Evolutionary conservation across 2,113 vertebrate genomes (phyloP).

Genomic region (Gavialis gangeticus): DNA sequence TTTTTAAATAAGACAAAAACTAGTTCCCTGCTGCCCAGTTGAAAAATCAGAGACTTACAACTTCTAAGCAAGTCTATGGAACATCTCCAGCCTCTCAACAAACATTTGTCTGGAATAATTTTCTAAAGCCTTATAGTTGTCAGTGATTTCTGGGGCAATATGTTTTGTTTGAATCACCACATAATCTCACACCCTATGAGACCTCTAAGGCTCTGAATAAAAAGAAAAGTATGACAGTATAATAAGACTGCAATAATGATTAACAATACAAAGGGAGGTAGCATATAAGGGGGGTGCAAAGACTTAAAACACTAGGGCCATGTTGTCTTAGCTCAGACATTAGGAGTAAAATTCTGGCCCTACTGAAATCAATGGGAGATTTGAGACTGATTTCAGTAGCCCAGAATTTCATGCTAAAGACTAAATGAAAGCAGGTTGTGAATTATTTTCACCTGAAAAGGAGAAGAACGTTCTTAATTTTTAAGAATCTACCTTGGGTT

Average conservation of each 20-base stretch:
- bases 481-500: not conserved
- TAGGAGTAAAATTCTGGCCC: not conserved
- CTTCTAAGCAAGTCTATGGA: not conserved
- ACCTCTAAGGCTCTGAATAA: not conserved
- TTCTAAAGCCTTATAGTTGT: not conserved
- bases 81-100: not conserved
- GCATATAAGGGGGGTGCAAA: constrained; percentile 54
- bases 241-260: not conserved
- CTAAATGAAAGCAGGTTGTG: not conserved
- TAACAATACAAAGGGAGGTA: not conserved
- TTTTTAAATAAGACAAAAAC: not conserved
- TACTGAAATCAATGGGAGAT: not conserved
- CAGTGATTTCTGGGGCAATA: not conserved
- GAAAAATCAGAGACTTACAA: not conserved
- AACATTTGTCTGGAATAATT: not conserved
- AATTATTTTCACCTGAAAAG: constrained; percentile 12
- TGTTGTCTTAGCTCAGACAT: not conserved
- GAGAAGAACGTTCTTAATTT: not conserved
- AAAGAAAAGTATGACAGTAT: not conserved
- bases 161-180: not conserved
- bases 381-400: not conserved
- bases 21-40: not conserved
- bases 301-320: not conserved
- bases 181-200: not conserved
- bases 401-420: not conserved